These are phyloP conservation scores for Ellobium chinense DNA, from an alignment of 2,888 invertebrate species.

Conservation along the genomic window DNA sequence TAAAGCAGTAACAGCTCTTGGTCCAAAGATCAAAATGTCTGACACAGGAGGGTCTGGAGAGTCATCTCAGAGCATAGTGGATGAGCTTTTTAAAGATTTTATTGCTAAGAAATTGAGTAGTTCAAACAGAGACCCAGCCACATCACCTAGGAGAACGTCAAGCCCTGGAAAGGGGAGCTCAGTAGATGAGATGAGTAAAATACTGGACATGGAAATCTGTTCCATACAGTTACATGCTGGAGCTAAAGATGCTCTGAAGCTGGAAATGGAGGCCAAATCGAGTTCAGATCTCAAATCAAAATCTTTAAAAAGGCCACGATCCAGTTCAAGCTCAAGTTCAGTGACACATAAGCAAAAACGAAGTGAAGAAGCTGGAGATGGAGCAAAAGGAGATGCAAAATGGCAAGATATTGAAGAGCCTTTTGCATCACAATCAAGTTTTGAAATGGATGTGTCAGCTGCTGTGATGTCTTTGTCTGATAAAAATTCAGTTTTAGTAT, in stretches of 20 bases:
- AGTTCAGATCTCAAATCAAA: neutral
- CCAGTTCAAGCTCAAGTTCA: neutral
- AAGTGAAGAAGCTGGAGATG: neutral
- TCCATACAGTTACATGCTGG: conserved; percentile 46
- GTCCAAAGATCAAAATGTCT: neutral
- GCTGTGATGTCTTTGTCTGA: neutral
- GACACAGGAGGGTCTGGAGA: neutral
- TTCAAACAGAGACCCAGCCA: conserved; percentile 29
- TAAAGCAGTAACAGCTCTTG: neutral
- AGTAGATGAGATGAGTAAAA: conserved; percentile 65
- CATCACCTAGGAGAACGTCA: conserved; percentile 20
- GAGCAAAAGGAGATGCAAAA: neutral
- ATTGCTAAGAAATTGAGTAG: conserved; percentile 60
- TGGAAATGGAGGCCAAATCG: neutral
- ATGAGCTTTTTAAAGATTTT: conserved; percentile 71
- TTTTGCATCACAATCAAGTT: neutral
- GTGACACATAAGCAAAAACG: neutral
- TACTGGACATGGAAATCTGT: conserved; percentile 65
- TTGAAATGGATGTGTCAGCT: neutral
- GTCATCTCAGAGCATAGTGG: conserved; percentile 57
- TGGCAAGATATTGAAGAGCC: too few species aligned
- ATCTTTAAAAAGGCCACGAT: neutral
- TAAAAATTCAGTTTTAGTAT: neutral
- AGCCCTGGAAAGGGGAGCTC: conserved; percentile 47
- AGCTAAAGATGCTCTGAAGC: neutral